Percentiles rank a stretch among this genome's conserved stretches.
phyloP scores from a whole-genome alignment of 2,888 invertebrate species.

The Tridacna crocea region DNA sequence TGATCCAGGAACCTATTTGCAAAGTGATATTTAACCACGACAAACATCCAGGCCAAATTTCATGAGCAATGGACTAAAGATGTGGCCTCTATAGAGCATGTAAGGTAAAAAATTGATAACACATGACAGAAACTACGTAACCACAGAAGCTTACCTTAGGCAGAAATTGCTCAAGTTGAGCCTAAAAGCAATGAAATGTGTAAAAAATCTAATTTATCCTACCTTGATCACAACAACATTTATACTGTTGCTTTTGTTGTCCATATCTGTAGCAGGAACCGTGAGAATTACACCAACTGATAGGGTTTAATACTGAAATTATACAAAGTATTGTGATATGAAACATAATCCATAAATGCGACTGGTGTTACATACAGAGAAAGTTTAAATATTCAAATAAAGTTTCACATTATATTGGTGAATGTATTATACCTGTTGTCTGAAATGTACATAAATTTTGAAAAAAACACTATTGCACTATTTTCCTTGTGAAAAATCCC shows the following conservation, averaged over 20 bases:
- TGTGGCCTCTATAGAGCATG: background rate
- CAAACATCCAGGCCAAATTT: too few species aligned
- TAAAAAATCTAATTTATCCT: background rate
- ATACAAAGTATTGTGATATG: background rate
- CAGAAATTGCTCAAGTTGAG: background rate
- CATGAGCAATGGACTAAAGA: background rate
- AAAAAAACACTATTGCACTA: too few species aligned
- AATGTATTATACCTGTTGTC: too few species aligned
- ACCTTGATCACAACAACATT: constrained; percentile 65
- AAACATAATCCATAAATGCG: too few species aligned
- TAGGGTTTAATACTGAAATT: constrained; percentile 15
- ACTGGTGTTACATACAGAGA: too few species aligned
- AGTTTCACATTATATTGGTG: too few species aligned
- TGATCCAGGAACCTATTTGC: too few species aligned
- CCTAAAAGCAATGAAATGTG: background rate
- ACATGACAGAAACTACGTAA: background rate
- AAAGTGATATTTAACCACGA: too few species aligned
- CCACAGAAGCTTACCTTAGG: background rate
- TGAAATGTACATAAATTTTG: too few species aligned
- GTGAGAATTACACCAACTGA: constrained; percentile 56
- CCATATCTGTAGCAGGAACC: constrained; percentile 65
- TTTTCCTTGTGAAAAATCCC: too few species aligned
- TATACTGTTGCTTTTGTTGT: constrained; percentile 39
- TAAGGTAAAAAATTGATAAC: background rate
- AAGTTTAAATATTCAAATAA: too few species aligned